A percentile compares a stretch with the other conserved stretches of the same genome.
Conservation (phyloP, 2,888 invertebrate species). For the Archips xylosteana region DNA sequence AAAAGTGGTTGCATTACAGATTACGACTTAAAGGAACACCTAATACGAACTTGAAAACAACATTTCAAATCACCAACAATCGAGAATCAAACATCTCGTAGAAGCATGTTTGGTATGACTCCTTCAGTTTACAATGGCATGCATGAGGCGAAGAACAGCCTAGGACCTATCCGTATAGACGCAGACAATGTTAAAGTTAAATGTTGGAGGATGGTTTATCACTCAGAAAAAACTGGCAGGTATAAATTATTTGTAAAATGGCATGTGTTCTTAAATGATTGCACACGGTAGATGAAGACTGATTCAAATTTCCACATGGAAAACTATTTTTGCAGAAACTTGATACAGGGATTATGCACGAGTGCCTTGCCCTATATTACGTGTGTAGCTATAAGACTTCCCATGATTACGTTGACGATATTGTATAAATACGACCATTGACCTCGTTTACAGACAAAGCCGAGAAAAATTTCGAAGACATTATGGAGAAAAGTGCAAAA, state of each 20-base stretch:
- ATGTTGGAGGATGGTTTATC: too few species aligned
- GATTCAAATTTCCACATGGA: background rate
- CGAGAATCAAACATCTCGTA: background rate
- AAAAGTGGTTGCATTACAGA: conserved; percentile 37
- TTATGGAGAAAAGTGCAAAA: conserved; percentile 56
- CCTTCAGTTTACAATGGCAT: too few species aligned
- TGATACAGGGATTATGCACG: conserved; percentile 6
- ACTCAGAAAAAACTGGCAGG: too few species aligned
- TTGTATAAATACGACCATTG: conserved; percentile 7
- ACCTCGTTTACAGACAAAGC: conserved; percentile 29
- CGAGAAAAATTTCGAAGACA: conserved; percentile 42
- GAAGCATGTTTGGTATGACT: too few species aligned
- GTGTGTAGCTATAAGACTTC: conserved; percentile 19
- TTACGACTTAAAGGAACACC: conserved; percentile 25
- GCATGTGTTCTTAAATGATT: background rate
- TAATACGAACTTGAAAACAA: conserved; percentile 2
- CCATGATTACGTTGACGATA: conserved; percentile 3
- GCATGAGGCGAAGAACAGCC: too few species aligned
- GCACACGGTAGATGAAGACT: background rate
- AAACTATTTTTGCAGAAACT: background rate
- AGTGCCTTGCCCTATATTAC: conserved; percentile 14
- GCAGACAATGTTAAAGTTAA: too few species aligned
- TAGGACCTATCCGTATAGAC: too few species aligned
- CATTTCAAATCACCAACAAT: background rate
- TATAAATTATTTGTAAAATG: too few species aligned